phyloP scores from a whole-genome alignment of 2,888 invertebrate species.

The Cephalotes varians region DNA sequence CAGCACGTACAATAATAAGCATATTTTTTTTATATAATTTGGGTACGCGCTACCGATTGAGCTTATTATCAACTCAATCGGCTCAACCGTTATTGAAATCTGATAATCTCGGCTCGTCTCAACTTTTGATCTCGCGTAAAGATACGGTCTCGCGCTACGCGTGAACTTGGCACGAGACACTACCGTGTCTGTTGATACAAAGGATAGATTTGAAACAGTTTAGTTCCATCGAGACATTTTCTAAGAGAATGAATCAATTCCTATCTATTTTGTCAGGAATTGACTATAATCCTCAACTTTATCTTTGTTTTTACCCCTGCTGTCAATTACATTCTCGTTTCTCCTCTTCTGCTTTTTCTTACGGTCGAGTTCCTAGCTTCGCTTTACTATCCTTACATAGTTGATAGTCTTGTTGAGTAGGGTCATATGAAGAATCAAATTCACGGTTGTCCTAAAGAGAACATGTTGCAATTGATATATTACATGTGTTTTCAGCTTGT shows the following conservation, averaged over 20 bases:
- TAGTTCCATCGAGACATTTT: conserved; percentile 11
- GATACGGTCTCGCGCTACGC: too few relatives aligned
- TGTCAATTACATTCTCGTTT: conserved; percentile 58
- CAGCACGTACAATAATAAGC: too few relatives aligned
- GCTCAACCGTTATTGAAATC: too few relatives aligned
- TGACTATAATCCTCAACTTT: conserved; percentile 49
- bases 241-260: conserved; percentile 46
- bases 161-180: too few relatives aligned
- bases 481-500: background rate
- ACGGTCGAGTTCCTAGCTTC: conserved; percentile 41
- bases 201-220: background rate
- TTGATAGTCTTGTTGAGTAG: conserved; percentile 31
- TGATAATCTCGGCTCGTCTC: too few relatives aligned
- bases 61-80: too few relatives aligned
- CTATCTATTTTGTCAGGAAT: conserved; percentile 32
- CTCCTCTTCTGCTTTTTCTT: conserved; percentile 60
- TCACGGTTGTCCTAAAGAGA: conserved; percentile 15
- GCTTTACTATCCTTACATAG: conserved; percentile 37
- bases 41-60: too few relatives aligned
- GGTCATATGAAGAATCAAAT: conserved; percentile 28
- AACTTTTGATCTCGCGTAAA: too few relatives aligned
- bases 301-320: conserved; percentile 55
- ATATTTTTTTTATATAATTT: background rate
- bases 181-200: background rate
- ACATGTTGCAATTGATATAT: background rate